Evolutionary conservation across 2,113 vertebrate species (phyloP), one percentile per base, ranked within the genome.

Genomic region (Tamias sibiricus): DNA sequence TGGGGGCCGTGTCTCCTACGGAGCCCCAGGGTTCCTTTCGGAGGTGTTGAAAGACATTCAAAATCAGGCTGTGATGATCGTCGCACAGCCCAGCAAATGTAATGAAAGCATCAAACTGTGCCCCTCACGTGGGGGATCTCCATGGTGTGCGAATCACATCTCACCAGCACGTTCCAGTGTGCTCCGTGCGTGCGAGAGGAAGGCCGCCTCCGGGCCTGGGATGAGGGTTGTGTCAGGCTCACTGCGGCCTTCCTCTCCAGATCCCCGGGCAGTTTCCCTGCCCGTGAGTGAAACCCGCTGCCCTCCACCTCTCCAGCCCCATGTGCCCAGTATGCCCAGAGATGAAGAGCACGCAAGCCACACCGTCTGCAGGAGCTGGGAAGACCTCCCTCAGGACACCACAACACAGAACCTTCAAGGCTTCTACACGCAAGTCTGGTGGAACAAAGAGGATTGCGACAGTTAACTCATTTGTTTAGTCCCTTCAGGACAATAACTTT

Each of bases 401-500:
- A 47, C 44, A 59, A 86, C 44, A 52, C 5, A 62, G 82, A 59
- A 81, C 69, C 74, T 71, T 87, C 40, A 87, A 40, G 87, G 89
- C 69, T 95, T 92, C 84, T 87, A 59, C 4, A 0, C 95, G 95
- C 80, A 80, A 62, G 52, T 75, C 96, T 93, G 71, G 84, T 24
- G 47, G 74, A 91, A 94, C 19, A 69, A 59, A 57, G 8, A 90
- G 12, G 71, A 72, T 95, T 69, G 88, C 57, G 84, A 57, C 13
- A n/a, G 66, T 95, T 32, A 95, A 95, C 44, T 75, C 75, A 81
- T 87, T 77, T 35, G 47, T 49, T 97, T 95, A 92, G 9, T 11
- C 32, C 69, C 90, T 97, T 96, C 91, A 97, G 98, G 72, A 97
- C 97, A 95, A 80, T 77, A 76, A 97, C 92, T 85, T 90, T 47